Percentiles rank a stretch among this genome's conserved stretches.
phyloP scores from a whole-genome alignment of 2,797 vertebrate species.

The Menidia menidia region DNA sequence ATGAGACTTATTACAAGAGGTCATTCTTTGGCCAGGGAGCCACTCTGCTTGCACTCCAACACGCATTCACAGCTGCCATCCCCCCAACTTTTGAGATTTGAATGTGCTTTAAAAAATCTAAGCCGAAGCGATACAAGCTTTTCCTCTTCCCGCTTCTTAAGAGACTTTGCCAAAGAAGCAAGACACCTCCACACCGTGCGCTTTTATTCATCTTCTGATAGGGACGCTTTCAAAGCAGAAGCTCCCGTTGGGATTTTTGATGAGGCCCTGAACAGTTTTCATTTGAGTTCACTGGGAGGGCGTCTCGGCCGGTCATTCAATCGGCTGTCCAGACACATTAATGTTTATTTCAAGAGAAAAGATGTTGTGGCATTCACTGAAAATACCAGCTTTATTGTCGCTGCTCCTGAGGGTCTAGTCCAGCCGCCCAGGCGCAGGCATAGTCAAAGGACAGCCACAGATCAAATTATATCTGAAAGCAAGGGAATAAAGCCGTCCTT shows the following conservation, averaged over 20 bases:
- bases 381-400: constrained; percentile 24
- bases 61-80: constrained; percentile 32
- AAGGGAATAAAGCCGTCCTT: constrained; percentile 19
- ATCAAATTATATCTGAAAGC: constrained; percentile 17
- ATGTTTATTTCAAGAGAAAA: constrained; percentile 74
- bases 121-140: constrained; percentile 10
- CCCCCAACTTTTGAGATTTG: constrained; percentile 25
- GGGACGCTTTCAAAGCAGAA: constrained; percentile 63
- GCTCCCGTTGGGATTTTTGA: constrained; percentile 70
- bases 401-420: constrained; percentile 39
- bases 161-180: constrained; percentile 19
- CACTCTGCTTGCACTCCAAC: constrained; percentile 21
- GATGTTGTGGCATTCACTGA: constrained; percentile 16
- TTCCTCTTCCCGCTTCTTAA: background rate
- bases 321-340: constrained; percentile 71
- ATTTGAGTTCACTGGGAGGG: constrained; percentile 48
- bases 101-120: constrained; percentile 22
- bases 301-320: constrained; percentile 70
- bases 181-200: constrained; percentile 36
- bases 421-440: constrained; percentile 48
- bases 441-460: constrained; percentile 35
- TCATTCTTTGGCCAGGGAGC: constrained; percentile 27
- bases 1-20: constrained; percentile 59
- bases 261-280: constrained; percentile 42
- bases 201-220: constrained; percentile 66